phyloP scores from a whole-genome alignment of 2,797 vertebrate species.

The Enteromius afrohamiltoni region DNA sequence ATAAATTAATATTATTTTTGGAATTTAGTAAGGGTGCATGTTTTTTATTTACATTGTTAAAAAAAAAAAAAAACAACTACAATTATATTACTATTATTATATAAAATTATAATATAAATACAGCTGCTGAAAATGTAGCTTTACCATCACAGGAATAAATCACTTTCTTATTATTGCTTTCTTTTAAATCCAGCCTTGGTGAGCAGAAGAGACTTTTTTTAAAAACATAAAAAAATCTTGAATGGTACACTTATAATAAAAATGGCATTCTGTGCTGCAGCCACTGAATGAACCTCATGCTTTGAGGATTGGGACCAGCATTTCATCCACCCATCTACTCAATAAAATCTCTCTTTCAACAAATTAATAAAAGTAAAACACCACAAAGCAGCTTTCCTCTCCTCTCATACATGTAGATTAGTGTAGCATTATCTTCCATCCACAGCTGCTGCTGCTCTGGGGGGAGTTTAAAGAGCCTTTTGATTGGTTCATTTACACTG shows the following conservation, averaged over 20 bases:
- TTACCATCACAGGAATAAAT: background rate
- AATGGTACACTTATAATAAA: background rate
- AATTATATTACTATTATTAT: background rate
- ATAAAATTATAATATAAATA: background rate
- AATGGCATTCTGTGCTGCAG: background rate
- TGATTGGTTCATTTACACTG: slow-evolving; percentile 28
- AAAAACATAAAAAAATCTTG: background rate
- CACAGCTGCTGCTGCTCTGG: slow-evolving; percentile 35
- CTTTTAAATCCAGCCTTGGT: background rate
- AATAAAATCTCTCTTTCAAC: slow-evolving; percentile 45
- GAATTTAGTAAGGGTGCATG: background rate
- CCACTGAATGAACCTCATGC: slow-evolving; percentile 3
- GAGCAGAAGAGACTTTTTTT: background rate
- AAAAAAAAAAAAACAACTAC: background rate
- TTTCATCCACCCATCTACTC: slow-evolving; percentile 41
- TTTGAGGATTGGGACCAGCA: slow-evolving; percentile 13
- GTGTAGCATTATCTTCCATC: slow-evolving; percentile 55
- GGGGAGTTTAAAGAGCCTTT: slow-evolving; percentile 21
- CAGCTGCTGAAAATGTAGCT: background rate
- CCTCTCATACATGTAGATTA: slow-evolving; percentile 54
- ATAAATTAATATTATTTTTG: background rate
- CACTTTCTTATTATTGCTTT: background rate
- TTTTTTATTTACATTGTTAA: background rate
- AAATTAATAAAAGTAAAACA: slow-evolving; percentile 54
- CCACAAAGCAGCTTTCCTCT: slow-evolving; percentile 57